Evolutionary conservation across 2,797 vertebrate species (phyloP).

Genomic region (Chaenodraco wilsoni): DNA sequence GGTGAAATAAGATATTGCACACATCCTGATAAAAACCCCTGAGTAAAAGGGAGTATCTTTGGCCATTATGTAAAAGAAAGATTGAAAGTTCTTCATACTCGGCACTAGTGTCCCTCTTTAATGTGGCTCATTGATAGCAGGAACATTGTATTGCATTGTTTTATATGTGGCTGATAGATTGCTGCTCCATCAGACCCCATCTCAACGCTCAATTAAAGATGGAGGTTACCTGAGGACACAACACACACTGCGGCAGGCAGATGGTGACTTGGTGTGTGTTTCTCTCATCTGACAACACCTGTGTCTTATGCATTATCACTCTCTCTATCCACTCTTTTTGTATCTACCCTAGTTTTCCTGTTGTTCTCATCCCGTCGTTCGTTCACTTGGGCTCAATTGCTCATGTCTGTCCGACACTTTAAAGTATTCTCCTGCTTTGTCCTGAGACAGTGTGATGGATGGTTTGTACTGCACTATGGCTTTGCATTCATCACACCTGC

Average conservation of each 20-base stretch:
- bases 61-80: neutral
- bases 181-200: conserved; percentile 17
- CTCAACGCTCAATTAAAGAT: conserved; percentile 33
- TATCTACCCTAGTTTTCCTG: conserved; percentile 10
- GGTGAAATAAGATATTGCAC: no score
- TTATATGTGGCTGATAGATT: conserved; percentile 39
- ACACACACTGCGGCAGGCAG: conserved; percentile 43
- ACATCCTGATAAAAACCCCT: neutral
- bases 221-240: conserved; percentile 54
- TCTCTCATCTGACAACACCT: conserved; percentile 51
- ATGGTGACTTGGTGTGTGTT: conserved; percentile 60
- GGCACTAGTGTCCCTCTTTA: conserved; percentile 16
- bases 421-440: conserved; percentile 21
- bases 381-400: conserved; percentile 30
- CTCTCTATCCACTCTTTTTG: neutral
- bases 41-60: neutral
- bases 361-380: conserved; percentile 27
- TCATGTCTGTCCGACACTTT: conserved; percentile 41
- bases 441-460: conserved; percentile 62
- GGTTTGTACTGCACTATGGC: conserved; percentile 43
- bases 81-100: conserved; percentile 9
- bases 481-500: conserved; percentile 53
- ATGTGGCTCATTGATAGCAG: conserved; percentile 13
- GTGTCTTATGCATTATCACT: conserved; percentile 41
- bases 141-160: conserved; percentile 17